phyloP scores from a whole-genome alignment of 2,797 vertebrate species.

The Acanthornis magna region DNA sequence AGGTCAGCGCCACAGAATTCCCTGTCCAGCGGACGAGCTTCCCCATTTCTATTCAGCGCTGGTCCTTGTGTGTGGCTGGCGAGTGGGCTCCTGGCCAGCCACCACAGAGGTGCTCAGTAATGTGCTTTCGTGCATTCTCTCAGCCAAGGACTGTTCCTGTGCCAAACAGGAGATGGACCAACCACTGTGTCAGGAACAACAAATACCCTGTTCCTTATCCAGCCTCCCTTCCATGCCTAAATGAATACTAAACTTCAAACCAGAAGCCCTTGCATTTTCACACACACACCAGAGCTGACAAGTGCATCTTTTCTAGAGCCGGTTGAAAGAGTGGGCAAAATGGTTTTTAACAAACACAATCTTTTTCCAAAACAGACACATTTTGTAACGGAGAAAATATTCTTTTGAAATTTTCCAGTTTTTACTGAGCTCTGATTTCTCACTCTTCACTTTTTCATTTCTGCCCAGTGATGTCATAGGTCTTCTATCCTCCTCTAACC shows the following conservation, averaged over 20 bases:
- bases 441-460: neutral
- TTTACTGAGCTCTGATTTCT: neutral
- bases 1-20: neutral
- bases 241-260: constrained; percentile 5
- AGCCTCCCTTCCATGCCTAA: neutral
- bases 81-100: neutral
- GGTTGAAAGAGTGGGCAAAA: neutral
- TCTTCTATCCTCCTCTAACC: neutral
- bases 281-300: neutral
- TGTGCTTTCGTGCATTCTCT: neutral
- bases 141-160: constrained; percentile 4
- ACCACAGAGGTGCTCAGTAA: constrained; percentile 23
- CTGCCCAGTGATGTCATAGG: neutral
- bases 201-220: constrained; percentile 25
- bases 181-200: constrained; percentile 36
- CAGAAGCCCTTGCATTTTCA: neutral
- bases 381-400: neutral
- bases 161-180: constrained; percentile 47
- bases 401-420: neutral
- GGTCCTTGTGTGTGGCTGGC: neutral
- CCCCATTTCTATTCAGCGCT: neutral
- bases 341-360: neutral
- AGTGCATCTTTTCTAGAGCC: neutral
- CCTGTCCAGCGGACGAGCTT: neutral
- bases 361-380: neutral